These are phyloP conservation scores for Nemotelus pantherinus DNA, from an alignment of 2,888 invertebrate genomes.

Conservation along the genomic window DNA sequence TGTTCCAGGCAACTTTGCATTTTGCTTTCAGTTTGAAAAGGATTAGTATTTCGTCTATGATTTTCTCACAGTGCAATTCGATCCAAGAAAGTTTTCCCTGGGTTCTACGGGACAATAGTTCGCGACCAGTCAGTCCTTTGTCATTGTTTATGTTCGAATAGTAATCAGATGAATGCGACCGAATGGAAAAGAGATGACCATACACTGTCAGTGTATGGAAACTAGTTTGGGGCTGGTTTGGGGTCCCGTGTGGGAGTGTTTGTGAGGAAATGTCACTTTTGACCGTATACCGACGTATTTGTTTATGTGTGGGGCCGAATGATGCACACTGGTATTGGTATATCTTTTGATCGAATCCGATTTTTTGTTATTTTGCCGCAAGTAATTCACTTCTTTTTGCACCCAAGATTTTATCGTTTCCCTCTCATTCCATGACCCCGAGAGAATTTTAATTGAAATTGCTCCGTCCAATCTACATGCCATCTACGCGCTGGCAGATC, in stretches of 20 bases:
- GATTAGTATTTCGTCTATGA: not conserved
- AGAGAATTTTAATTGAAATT: conserved; percentile 38
- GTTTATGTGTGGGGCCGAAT: conserved; percentile 12
- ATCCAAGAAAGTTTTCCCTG: conserved; percentile 5
- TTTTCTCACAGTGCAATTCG: not conserved
- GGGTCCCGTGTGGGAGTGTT: conserved; percentile 16
- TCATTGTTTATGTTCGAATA: conserved; percentile 50
- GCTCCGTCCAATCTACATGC: not conserved
- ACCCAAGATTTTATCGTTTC: conserved; percentile 10
- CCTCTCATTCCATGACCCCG: conserved; percentile 20
- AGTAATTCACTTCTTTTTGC: conserved; percentile 34
- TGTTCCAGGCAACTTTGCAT: not conserved
- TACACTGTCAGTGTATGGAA: conserved; percentile 2
- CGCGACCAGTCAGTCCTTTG: conserved; percentile 46
- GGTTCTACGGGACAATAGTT: conserved; percentile 16
- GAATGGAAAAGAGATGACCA: not conserved
- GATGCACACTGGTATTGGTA: conserved; percentile 10
- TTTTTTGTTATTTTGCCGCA: conserved; percentile 40
- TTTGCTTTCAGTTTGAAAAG: conserved; percentile 9
- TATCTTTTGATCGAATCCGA: conserved; percentile 20
- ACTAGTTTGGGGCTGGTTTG: conserved; percentile 20
- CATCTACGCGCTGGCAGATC: conserved; percentile 10
- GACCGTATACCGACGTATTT: not conserved
- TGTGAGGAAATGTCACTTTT: conserved; percentile 43
- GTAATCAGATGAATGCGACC: conserved; percentile 25